Base-by-base conservation (phyloP, 2,888 invertebrate genomes). In the Laothoe populi region DNA sequence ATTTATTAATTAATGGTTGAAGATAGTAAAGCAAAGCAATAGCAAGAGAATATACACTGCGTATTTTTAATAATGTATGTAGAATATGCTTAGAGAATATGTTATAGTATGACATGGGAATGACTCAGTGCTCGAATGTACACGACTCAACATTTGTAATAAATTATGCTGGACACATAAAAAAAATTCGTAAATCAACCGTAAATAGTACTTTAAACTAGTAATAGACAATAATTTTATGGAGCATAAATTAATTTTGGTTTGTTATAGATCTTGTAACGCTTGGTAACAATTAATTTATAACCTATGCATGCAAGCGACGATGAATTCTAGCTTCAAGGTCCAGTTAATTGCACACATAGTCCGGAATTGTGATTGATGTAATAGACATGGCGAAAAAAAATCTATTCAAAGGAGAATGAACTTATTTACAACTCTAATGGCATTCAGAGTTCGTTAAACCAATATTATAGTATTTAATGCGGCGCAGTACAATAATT, bases 191-290 rank as follows among this genome's bases (percentile, higher is more conserved):
- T 48, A 38, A 48, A 58, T 62, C 46, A 73, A 72, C 66, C 60
- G 67, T 62, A 71, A 74, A 75, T 71, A 65, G 72, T 69, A 68
- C 73, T 70, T 68, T 70, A 72, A 71, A 67, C 66, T 67, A 63
- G 64, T 65, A 64, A 67, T 78, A 73, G 70, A 68, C 76, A 70
- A 66, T 77, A 73, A 80, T 83, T 82, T 83, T 76, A 82, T 77
- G 73, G 76, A 64, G 64, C 84, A 81, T 88, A 88, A 88, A 89
- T 88, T 86, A 74, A 85, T 86, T 85, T 80, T 79, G 65, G 74
- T 74, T 72, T 73, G 77, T 78, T 80, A 73, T 70, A 68, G 67
- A 65, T 62, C 62, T 65, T 65, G 65, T 70, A 61, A 64, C 70
- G 67, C 69, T 73, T 67, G 66, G 63, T 67, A 71, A 71, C 79